A percentile compares a stretch with the other conserved stretches of the same genome.
These are phyloP conservation scores for Diachrysia chrysitis DNA, from an alignment of 2,888 invertebrate genomes.

Conservation along the genomic window DNA sequence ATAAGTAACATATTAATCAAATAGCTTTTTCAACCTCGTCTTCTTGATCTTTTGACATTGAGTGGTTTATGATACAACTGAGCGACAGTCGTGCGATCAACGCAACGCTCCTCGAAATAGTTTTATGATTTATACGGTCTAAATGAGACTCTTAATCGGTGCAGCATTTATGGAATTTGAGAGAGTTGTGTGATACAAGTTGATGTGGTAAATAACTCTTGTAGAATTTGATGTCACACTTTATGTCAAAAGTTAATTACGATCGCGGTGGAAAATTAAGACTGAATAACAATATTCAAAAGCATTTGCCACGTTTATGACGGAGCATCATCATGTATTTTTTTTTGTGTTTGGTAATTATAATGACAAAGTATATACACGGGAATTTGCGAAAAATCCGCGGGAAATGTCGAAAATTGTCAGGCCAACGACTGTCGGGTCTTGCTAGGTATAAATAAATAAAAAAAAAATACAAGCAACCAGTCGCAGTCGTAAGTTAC, in stretches of 20 bases:
- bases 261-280: too few species aligned
- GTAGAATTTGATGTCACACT: neutral
- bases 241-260: neutral
- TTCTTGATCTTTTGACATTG: slow-evolving; percentile 66
- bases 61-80: slow-evolving; percentile 49
- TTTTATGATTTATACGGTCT: slow-evolving; percentile 39
- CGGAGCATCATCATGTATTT: too few species aligned
- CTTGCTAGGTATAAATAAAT: neutral
- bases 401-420: too few species aligned
- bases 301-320: too few species aligned
- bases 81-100: slow-evolving; percentile 45
- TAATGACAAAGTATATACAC: too few species aligned
- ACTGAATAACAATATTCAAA: too few species aligned
- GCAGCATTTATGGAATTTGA: slow-evolving; percentile 11
- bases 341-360: too few species aligned
- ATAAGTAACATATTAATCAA: slow-evolving; percentile 82
- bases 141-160: slow-evolving; percentile 43
- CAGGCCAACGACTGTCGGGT: too few species aligned
- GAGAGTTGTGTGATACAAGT: neutral
- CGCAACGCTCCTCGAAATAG: slow-evolving; percentile 33
- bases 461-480: slow-evolving; percentile 13
- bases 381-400: too few species aligned
- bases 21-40: slow-evolving; percentile 75
- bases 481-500: slow-evolving; percentile 29
- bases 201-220: slow-evolving; percentile 1